Base-by-base conservation (phyloP, 2,888 invertebrate genomes). In the Alloplasta piceator region DNA sequence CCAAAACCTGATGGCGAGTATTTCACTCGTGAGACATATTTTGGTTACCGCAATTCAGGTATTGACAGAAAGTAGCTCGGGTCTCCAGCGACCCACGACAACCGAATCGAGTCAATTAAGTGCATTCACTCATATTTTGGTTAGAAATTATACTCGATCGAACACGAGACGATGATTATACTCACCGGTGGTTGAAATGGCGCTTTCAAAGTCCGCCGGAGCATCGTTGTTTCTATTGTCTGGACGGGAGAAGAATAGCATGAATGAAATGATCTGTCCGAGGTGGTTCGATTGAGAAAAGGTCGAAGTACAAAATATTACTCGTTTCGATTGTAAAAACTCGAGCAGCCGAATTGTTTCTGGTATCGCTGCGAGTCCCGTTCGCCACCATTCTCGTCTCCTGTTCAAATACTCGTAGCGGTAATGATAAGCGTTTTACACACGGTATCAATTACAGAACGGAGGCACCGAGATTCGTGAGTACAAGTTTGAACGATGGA, bases 191-290 rank as follows among this genome's bases (percentile, higher is more conserved):
- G 94, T 94, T 0, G 94, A 93, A 70, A 96, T 95, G 0, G 96
- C 96, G 50, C 93, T 94, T 86, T 96, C 96, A 90, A 96, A 96
- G 89, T 96, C 95, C 0, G 94, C 94, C 12, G 88, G 74, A 66
- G 68, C 87, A 4, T 87, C 87, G 60, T 67, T 55, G 12, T 60
- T 82, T 43, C 63, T 83, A 56, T 64, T 78, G 16, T 63, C 85
- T 78, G 64, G 6, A 0, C 38, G 3, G 5, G 14, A 52, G 14
- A 80, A 84, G 74, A 68, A 46, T 16, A 6, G 67, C n/a, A n/a
- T n/a, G n/a, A n/a, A n/a, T n/a, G n/a, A n/a, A n/a, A n/a, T n/a
- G n/a, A n/a, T n/a, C n/a, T n/a, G n/a, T n/a, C n/a, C n/a, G n/a
- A n/a, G n/a, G n/a, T n/a, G n/a, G n/a, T n/a, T n/a, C n/a, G n/a